Conservation (phyloP, 1,140 invertebrate species). For the Drosophila fuyamai region DNA sequence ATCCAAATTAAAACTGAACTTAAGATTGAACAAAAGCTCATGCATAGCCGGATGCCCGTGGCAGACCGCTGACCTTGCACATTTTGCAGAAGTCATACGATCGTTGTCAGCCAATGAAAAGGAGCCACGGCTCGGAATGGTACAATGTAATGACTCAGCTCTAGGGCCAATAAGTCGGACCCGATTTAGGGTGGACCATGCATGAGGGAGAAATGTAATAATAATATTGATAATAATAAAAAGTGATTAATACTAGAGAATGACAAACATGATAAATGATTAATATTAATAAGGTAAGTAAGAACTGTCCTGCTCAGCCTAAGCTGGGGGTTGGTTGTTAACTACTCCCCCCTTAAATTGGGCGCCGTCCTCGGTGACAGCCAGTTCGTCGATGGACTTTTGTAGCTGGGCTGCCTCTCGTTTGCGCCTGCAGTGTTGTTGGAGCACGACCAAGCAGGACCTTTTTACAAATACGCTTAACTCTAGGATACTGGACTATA, state of each 20-base stretch:
- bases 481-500: no score
- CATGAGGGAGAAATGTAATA: not conserved
- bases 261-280: not conserved
- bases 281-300: not conserved
- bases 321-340: no score
- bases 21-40: not conserved
- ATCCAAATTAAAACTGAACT: conserved; percentile 6
- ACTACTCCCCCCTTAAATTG: no score
- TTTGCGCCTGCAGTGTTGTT: not conserved
- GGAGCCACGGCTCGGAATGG: not conserved
- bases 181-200: not conserved
- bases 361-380: not conserved
- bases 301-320: no score
- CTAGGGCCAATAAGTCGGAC: not conserved
- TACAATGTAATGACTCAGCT: not conserved
- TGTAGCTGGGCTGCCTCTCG: not conserved
- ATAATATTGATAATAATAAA: not conserved
- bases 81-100: not conserved
- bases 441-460: conserved; percentile 1
- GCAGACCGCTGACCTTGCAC: conserved; percentile 7
- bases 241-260: no score
- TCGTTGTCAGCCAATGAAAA: not conserved
- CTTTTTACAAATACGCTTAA: no score
- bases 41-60: conserved; percentile 7
- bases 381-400: conserved; percentile 6